Evolutionary conservation across 2,888 invertebrate genomes (phyloP).

Genomic region (Mesorhabditis spiculigera): DNA sequence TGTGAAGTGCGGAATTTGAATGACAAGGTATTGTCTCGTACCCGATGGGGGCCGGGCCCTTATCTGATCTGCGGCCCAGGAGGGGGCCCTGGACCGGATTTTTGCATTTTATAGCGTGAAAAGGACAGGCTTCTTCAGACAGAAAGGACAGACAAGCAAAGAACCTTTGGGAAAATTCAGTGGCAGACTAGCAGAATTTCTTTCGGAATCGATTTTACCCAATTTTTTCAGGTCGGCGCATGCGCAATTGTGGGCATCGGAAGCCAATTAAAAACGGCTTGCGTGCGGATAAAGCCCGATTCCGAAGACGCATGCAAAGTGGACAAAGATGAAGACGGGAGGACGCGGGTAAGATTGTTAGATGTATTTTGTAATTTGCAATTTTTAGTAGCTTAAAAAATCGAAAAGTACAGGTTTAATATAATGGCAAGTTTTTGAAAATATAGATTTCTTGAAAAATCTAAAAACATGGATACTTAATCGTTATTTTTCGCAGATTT

Average conservation of each 20-base stretch:
- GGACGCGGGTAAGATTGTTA: background rate
- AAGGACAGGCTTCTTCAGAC: background rate
- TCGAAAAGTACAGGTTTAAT: too few species aligned
- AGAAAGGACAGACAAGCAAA: background rate
- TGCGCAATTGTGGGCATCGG: background rate
- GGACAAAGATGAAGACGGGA: background rate
- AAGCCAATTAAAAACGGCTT: background rate
- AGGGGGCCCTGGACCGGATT: background rate
- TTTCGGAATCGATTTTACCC: too few species aligned
- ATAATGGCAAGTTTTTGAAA: too few species aligned
- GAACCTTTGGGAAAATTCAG: too few species aligned
- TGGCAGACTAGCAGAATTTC: too few species aligned
- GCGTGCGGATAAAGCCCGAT: background rate
- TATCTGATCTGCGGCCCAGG: too few species aligned
- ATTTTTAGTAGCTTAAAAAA: too few species aligned
- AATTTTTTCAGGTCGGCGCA: background rate
- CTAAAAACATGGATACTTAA: too few species aligned
- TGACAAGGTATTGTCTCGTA: background rate
- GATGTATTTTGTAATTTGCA: too few species aligned
- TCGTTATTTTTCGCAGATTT: too few species aligned
- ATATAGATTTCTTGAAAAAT: too few species aligned
- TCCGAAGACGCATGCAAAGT: background rate
- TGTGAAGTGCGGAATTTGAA: background rate
- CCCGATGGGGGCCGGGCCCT: too few species aligned
- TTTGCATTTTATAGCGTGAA: background rate